Percentiles rank a stretch among this genome's conserved stretches.
These are phyloP conservation scores for Aphyosemion australe DNA, from an alignment of 2,113 vertebrate species.

Conservation along the genomic window DNA sequence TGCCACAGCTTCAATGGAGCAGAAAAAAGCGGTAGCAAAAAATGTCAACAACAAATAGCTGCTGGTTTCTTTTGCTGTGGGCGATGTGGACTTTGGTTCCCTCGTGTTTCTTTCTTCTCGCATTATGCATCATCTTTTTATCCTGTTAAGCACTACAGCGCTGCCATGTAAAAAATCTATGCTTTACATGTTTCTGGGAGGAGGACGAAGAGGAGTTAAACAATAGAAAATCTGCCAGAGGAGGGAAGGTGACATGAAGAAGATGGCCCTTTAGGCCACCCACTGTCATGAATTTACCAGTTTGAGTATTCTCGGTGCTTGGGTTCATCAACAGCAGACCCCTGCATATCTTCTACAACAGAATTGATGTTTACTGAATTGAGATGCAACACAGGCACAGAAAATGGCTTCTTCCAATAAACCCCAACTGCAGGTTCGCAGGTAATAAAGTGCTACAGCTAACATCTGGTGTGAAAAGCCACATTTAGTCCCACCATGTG, in stretches of 20 bases:
- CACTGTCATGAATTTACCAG: no score
- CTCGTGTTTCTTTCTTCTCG: slow-evolving; percentile 56
- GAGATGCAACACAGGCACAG: slow-evolving; percentile 13
- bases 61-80: slow-evolving; percentile 66
- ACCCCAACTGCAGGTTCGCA: slow-evolving; percentile 12
- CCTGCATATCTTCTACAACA: slow-evolving; percentile 45
- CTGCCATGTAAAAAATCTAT: slow-evolving; percentile 43
- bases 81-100: slow-evolving; percentile 67
- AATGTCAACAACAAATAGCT: slow-evolving; percentile 78
- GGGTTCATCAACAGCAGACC: slow-evolving; percentile 23
- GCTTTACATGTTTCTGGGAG: slow-evolving; percentile 18
- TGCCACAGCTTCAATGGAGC: slow-evolving; percentile 63
- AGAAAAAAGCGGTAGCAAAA: slow-evolving; percentile 62
- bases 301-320: slow-evolving; percentile 5
- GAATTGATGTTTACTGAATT: slow-evolving; percentile 48
- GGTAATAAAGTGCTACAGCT: slow-evolving; percentile 58
- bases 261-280: neutral
- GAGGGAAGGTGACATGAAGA: neutral
- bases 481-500: slow-evolving; percentile 63
- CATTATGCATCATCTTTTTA: slow-evolving; percentile 74
- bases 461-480: slow-evolving; percentile 64
- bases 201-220: slow-evolving; percentile 16
- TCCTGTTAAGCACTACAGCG: slow-evolving; percentile 74
- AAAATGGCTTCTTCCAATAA: slow-evolving; percentile 15
- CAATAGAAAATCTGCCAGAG: slow-evolving; percentile 1